Conservation (phyloP, 1,140 invertebrate genomes). For the Papilio polyxenes region DNA sequence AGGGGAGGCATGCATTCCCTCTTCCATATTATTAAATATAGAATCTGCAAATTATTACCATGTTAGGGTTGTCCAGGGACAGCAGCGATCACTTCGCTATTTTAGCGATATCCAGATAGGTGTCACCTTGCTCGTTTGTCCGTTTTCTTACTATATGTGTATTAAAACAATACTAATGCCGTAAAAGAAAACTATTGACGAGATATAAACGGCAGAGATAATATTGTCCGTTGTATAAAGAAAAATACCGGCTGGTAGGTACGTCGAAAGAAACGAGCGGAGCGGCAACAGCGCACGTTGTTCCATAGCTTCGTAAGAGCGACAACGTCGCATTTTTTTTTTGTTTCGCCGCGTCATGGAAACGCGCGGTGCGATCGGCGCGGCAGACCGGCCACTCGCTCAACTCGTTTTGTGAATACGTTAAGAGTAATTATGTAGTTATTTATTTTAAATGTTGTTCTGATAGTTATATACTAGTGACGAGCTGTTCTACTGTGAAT, state of each 20-base stretch:
- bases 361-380: constrained; percentile 51
- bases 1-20: too few relatives aligned
- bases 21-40: too few relatives aligned
- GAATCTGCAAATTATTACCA: too few relatives aligned
- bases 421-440: constrained; percentile 39
- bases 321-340: constrained; percentile 73
- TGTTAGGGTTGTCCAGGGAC: too few relatives aligned
- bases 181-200: not conserved
- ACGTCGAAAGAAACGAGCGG: constrained; percentile 57
- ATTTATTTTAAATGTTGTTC: constrained; percentile 42
- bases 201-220: not conserved
- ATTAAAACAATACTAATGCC: not conserved
- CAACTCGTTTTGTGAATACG: constrained; percentile 36
- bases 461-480: constrained; percentile 3
- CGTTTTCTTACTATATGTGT: not conserved
- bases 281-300: constrained; percentile 68
- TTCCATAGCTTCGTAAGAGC: constrained; percentile 59
- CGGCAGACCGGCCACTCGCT: constrained; percentile 40
- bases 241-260: constrained; percentile 46
- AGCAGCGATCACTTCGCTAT: too few relatives aligned
- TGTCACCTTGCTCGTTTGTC: too few relatives aligned
- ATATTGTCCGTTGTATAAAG: constrained; percentile 43
- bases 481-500: constrained; percentile 6
- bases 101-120: too few relatives aligned
- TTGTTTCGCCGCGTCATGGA: constrained; percentile 63